Conservation (phyloP, 2,113 vertebrate species). For the Epinephelus moara region DNA sequence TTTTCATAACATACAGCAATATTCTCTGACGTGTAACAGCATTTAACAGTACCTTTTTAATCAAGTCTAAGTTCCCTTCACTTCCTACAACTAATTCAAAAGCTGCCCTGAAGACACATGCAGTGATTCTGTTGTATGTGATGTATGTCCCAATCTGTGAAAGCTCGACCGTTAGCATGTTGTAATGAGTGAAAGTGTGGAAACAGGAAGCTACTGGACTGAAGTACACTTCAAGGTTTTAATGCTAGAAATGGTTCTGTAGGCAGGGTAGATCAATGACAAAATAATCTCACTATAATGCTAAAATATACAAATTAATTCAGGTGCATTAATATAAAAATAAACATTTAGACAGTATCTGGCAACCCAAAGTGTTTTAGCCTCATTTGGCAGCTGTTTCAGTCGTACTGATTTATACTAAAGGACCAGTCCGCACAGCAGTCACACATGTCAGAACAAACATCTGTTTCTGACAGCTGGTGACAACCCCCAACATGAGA, state of each 20-base stretch:
- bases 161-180: background rate
- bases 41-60: background rate
- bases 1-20: background rate
- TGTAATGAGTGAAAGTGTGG: background rate
- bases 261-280: slow-evolving; percentile 10
- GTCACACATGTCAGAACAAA: background rate
- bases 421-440: background rate
- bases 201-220: background rate
- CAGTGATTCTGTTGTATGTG: background rate
- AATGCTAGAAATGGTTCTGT: background rate
- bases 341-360: slow-evolving; percentile 11
- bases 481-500: background rate
- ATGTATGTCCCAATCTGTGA: background rate
- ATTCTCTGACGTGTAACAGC: background rate
- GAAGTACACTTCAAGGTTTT: slow-evolving; percentile 15
- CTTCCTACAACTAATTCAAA: background rate
- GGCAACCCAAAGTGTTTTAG: background rate
- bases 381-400: background rate
- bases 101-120: background rate
- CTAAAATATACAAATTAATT: slow-evolving; percentile 32
- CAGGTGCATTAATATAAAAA: slow-evolving; percentile 26
- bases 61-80: background rate
- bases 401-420: too few species aligned
- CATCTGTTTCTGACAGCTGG: background rate
- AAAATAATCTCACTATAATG: slow-evolving; percentile 22